Evolutionary conservation across 2,888 invertebrate genomes (phyloP).

Genomic region (Drosophila neotestacea): DNA sequence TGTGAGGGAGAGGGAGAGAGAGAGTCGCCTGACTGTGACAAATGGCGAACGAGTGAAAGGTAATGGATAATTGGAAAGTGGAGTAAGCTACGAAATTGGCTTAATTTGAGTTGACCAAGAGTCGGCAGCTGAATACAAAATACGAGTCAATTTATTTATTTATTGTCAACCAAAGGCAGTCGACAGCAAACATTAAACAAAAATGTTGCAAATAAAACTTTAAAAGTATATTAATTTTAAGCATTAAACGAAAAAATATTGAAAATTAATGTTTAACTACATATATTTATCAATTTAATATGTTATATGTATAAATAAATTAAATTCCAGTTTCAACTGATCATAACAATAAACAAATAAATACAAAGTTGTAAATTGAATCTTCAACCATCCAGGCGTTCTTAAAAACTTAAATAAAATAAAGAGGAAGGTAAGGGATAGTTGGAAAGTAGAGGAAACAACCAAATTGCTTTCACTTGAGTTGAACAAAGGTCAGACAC

Average conservation of each 20-base stretch:
- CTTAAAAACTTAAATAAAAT: no score
- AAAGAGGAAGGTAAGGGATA: no score
- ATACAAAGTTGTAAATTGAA: background rate
- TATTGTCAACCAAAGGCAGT: background rate
- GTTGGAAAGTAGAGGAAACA: no score
- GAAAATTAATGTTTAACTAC: background rate
- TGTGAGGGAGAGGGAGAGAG: constrained; percentile 6
- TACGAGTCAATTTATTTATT: background rate
- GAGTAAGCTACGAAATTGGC: constrained; percentile 43
- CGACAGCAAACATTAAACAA: background rate
- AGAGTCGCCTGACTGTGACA: constrained; percentile 54
- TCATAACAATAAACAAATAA: background rate
- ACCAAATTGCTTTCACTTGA: no score
- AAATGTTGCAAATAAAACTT: background rate
- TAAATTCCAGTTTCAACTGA: background rate
- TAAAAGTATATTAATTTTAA: no score
- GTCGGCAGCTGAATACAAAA: background rate
- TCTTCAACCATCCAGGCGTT: background rate
- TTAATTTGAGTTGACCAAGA: constrained; percentile 28
- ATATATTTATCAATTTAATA: background rate
- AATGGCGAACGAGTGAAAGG: constrained; percentile 69
- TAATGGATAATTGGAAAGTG: constrained; percentile 56
- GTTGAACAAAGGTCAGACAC: no score
- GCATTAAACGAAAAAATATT: no score
- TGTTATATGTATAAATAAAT: background rate